phyloP scores from a whole-genome alignment of 2,113 vertebrate genomes.

The Gallinago paraguaiae region DNA sequence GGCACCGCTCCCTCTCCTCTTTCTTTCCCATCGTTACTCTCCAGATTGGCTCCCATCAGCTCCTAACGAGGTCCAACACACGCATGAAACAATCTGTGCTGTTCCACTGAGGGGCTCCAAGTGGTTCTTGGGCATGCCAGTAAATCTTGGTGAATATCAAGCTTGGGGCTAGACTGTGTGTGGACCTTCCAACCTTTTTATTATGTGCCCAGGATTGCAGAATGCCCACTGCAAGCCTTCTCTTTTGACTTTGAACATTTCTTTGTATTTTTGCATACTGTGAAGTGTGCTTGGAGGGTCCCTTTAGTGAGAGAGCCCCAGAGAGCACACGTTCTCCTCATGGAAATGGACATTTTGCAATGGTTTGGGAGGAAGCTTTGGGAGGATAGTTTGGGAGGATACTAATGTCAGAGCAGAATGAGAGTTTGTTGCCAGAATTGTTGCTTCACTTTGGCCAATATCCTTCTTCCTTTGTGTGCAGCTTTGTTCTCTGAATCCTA shows the following conservation, averaged over 20 bases:
- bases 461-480: not conserved
- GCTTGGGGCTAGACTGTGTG: not conserved
- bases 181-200: not conserved
- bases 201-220: not conserved
- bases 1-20: not conserved
- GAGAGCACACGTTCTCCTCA: not conserved
- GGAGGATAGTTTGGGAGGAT: no score
- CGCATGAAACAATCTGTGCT: not conserved
- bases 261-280: not conserved
- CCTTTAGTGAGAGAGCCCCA: not conserved
- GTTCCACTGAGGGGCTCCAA: not conserved
- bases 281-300: not conserved
- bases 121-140: not conserved
- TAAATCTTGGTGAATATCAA: not conserved
- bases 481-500: not conserved
- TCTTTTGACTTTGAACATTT: not conserved
- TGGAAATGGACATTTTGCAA: not conserved
- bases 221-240: not conserved
- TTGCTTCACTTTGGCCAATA: not conserved
- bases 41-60: not conserved
- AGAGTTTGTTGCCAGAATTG: not conserved
- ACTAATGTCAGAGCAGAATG: not conserved
- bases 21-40: not conserved
- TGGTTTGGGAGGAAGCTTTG: not conserved
- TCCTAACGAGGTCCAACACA: not conserved